Evolutionary conservation across 30 jellyfish, hydroid and myxozoan genomes (phyloP).

Genomic region (Hydra vulgaris): DNA sequence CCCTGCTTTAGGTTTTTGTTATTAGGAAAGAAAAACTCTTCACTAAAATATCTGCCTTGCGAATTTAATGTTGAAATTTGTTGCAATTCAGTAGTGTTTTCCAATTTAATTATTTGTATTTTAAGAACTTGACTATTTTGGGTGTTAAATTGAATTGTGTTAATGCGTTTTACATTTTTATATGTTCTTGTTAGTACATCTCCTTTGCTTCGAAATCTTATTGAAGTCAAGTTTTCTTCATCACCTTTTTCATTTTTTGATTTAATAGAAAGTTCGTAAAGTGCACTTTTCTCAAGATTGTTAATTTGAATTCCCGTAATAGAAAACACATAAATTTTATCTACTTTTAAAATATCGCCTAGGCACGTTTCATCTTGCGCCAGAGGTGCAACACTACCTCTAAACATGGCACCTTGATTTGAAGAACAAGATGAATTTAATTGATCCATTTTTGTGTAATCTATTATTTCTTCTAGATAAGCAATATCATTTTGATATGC

Average conservation of each 20-base stretch:
- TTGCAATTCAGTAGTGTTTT: not conserved
- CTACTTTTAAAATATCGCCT: slow-evolving; percentile 1
- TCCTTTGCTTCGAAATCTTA: slow-evolving; percentile 14
- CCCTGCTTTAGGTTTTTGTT: not conserved
- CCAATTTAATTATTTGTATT: not conserved
- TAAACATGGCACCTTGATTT: slow-evolving; percentile 28
- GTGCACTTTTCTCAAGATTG: slow-evolving; percentile 8
- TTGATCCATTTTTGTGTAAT: not conserved
- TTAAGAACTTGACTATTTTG: not conserved
- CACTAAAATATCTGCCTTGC: not conserved
- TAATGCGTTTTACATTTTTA: not conserved
- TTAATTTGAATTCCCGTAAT: slow-evolving; percentile 8
- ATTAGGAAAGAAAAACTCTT: not conserved
- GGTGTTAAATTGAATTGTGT: slow-evolving; percentile 18
- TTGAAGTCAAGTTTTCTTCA: not conserved
- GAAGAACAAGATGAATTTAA: not conserved
- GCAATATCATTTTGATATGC: slow-evolving; percentile 17
- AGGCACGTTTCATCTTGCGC: not conserved
- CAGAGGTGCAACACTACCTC: slow-evolving; percentile 23
- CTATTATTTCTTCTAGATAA: slow-evolving; percentile 6
- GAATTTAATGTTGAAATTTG: not conserved
- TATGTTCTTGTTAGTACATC: slow-evolving; percentile 17
- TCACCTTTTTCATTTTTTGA: not conserved
- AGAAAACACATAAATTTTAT: not conserved
- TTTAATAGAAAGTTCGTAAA: slow-evolving; percentile 1